phyloP scores from a whole-genome alignment of 1,140 invertebrate genomes.

The Drosophila guanche region DNA sequence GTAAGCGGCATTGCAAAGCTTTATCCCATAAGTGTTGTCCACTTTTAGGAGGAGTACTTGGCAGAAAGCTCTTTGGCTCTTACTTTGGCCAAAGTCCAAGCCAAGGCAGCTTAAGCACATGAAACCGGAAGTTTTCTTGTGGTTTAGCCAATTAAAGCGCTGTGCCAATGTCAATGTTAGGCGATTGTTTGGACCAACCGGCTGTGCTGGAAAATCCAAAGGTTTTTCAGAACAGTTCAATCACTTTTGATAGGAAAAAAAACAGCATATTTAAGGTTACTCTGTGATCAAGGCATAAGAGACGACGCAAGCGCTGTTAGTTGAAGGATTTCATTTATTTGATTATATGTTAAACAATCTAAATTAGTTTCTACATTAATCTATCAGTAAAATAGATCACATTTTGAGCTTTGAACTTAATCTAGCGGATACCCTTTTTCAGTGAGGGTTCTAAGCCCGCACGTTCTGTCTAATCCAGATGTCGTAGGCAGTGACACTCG shows the following conservation, averaged over 20 bases:
- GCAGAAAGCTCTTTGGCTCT: constrained; percentile 26
- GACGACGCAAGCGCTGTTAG: too few species aligned
- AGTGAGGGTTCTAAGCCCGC: constrained; percentile 33
- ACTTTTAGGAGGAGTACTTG: constrained; percentile 49
- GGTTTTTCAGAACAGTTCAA: constrained; percentile 43
- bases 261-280: constrained; percentile 1
- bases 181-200: constrained; percentile 33
- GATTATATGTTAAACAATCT: constrained; percentile 16
- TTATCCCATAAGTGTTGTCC: constrained; percentile 7
- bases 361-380: constrained; percentile 1
- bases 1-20: not conserved
- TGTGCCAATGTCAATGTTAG: constrained; percentile 53
- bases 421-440: not conserved
- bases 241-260: constrained; percentile 17
- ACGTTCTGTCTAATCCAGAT: constrained; percentile 84
- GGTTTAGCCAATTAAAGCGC: constrained; percentile 61
- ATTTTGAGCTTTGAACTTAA: constrained; percentile 45
- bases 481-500: constrained; percentile 83
- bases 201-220: constrained; percentile 58
- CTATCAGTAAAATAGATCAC: constrained; percentile 47
- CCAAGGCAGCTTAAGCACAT: constrained; percentile 15
- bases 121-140: constrained; percentile 67
- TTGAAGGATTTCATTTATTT: too few species aligned
- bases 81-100: constrained; percentile 53
- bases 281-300: too few species aligned